These are phyloP conservation scores for Megaptera novaeangliae DNA, from an alignment of 2,113 vertebrate genomes.

Conservation along the genomic window DNA sequence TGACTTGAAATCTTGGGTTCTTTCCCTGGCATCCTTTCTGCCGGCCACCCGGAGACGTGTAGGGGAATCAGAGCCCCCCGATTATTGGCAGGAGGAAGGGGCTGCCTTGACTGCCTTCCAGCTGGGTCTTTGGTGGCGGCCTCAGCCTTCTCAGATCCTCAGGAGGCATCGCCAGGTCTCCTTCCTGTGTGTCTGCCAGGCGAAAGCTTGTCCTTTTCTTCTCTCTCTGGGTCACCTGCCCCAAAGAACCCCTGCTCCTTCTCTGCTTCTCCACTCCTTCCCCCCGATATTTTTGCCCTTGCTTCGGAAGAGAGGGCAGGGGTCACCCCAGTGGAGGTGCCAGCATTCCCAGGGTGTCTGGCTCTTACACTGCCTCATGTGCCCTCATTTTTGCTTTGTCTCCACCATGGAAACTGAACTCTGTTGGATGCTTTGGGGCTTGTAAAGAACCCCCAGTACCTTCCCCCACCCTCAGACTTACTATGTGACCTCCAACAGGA, in stretches of 20 bases:
- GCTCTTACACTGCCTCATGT: accelerated
- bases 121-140: not conserved
- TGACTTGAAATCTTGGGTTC: not conserved
- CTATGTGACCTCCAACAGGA: not conserved
- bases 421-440: not conserved
- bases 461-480: not conserved
- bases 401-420: not conserved
- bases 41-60: accelerated
- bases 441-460: not conserved
- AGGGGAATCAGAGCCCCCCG: accelerated
- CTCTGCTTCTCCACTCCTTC: not conserved
- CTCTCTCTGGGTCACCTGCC: not conserved
- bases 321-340: accelerated
- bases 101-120: not conserved
- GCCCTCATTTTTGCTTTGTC: not conserved
- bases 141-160: not conserved
- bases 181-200: not conserved
- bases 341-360: accelerated
- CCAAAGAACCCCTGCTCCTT: not conserved
- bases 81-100: not conserved
- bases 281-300: not conserved
- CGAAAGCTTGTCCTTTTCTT: not conserved
- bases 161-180: not conserved
- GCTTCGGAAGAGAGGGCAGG: too few relatives aligned
- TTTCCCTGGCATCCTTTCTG: not conserved